Conservation (phyloP, 2,888 invertebrate species). For the Eristalis tenax region DNA sequence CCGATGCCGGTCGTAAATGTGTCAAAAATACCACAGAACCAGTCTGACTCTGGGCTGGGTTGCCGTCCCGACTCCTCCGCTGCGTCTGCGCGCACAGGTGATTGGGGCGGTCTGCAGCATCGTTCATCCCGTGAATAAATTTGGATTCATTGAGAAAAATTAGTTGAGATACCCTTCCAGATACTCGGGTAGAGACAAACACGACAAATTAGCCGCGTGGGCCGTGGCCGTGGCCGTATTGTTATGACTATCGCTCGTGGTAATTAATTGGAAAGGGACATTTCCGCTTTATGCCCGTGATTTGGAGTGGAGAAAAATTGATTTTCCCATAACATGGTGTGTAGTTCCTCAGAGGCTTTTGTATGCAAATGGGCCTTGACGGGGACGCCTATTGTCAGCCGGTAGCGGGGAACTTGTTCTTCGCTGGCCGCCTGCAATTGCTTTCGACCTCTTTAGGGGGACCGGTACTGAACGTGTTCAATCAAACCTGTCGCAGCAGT, state of each 20-base stretch:
- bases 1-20: slow-evolving; percentile 55
- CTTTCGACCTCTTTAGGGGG: slow-evolving; percentile 3
- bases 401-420: background rate
- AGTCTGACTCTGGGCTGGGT: background rate
- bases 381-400: slow-evolving; percentile 9
- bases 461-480: background rate
- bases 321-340: slow-evolving; percentile 15
- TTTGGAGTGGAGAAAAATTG: background rate
- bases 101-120: slow-evolving; percentile 14
- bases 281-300: slow-evolving; percentile 31
- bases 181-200: background rate
- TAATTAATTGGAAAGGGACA: slow-evolving; percentile 47
- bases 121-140: slow-evolving; percentile 50
- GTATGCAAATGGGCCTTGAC: slow-evolving; percentile 20
- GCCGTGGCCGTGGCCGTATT: background rate
- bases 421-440: background rate
- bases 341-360: slow-evolving; percentile 16
- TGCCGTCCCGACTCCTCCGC: background rate
- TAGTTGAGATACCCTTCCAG: slow-evolving; percentile 2
- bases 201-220: slow-evolving; percentile 25
- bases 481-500: background rate
- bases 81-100: slow-evolving; percentile 24
- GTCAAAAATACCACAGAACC: slow-evolving; percentile 49
- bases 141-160: slow-evolving; percentile 27
- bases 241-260: slow-evolving; percentile 11